A percentile compares a stretch with the other conserved stretches of the same genome.
phyloP scores from a whole-genome alignment of 2,113 vertebrate genomes.

The Malurus elegans region DNA sequence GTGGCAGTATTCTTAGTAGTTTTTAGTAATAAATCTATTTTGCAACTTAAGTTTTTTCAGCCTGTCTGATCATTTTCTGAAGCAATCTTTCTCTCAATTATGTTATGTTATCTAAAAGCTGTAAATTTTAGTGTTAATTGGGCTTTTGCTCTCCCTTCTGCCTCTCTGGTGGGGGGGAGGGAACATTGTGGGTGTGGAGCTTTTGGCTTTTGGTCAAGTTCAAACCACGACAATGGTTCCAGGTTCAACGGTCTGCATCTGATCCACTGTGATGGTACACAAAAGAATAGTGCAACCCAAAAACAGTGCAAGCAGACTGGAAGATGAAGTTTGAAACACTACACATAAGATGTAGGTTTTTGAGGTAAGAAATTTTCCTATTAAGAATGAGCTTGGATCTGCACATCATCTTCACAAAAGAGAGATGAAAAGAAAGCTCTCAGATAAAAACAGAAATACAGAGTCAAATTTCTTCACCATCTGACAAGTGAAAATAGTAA shows the following conservation, averaged over 20 bases:
- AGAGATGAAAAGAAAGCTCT: neutral
- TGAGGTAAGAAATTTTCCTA: neutral
- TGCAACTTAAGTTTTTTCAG: too few species aligned
- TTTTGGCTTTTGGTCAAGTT: too few species aligned
- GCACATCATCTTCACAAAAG: neutral
- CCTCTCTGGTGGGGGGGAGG: too few species aligned
- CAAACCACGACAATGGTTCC: neutral
- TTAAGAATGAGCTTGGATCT: neutral
- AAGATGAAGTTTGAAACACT: neutral
- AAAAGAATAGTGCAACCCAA: neutral
- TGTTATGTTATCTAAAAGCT: too few species aligned
- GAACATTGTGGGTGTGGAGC: too few species aligned
- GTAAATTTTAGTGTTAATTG: too few species aligned
- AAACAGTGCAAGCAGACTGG: neutral
- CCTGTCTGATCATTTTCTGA: too few species aligned
- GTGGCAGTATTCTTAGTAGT: too few species aligned
- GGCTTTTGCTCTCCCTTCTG: too few species aligned
- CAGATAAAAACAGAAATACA: neutral
- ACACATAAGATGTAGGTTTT: fast-evolving
- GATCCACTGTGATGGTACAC: neutral
- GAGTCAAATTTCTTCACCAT: neutral
- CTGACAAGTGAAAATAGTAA: neutral
- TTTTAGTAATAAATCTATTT: too few species aligned
- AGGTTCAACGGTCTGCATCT: neutral
- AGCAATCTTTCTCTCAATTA: too few species aligned